Percentiles rank a stretch among this genome's conserved stretches.
phyloP scores from a whole-genome alignment of 1,140 invertebrate species.

The Parasteatoda tepidariorum region DNA sequence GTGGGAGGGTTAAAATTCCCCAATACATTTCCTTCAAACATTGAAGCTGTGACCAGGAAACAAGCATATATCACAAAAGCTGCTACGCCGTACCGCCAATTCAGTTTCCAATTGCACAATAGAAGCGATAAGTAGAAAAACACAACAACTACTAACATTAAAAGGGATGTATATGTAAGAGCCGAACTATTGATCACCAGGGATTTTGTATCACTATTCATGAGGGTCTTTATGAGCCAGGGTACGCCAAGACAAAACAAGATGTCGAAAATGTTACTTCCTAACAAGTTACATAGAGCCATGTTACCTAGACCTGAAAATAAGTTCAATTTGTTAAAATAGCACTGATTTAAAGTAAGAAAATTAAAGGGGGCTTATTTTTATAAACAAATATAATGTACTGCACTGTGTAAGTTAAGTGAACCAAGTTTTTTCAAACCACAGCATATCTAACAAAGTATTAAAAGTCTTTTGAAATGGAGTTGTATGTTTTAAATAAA shows the following conservation, averaged over 20 bases:
- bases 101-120: conserved; percentile 56
- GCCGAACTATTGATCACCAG: conserved; percentile 62
- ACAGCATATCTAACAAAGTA: too few relatives aligned
- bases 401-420: too few relatives aligned
- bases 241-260: conserved; percentile 83
- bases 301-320: conserved; percentile 72
- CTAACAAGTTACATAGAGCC: conserved; percentile 85
- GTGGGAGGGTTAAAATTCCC: conserved; percentile 57
- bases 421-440: too few relatives aligned
- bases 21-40: conserved; percentile 58
- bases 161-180: conserved; percentile 62
- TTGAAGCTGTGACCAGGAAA: conserved; percentile 40
- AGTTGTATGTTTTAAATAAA: too few relatives aligned
- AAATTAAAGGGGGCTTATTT: too few relatives aligned
- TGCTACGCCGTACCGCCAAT: conserved; percentile 51
- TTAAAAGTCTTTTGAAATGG: too few relatives aligned
- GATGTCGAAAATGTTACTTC: conserved; percentile 86
- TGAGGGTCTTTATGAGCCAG: conserved; percentile 80
- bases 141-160: conserved; percentile 54
- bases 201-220: conserved; percentile 26
- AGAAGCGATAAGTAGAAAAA: conserved; percentile 34
- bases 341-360: too few relatives aligned
- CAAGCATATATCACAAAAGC: conserved; percentile 51
- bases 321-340: too few relatives aligned
- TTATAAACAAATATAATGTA: too few relatives aligned